Evolutionary conservation across 2,888 invertebrate species (phyloP).

Genomic region (Mechanitis messenoides): DNA sequence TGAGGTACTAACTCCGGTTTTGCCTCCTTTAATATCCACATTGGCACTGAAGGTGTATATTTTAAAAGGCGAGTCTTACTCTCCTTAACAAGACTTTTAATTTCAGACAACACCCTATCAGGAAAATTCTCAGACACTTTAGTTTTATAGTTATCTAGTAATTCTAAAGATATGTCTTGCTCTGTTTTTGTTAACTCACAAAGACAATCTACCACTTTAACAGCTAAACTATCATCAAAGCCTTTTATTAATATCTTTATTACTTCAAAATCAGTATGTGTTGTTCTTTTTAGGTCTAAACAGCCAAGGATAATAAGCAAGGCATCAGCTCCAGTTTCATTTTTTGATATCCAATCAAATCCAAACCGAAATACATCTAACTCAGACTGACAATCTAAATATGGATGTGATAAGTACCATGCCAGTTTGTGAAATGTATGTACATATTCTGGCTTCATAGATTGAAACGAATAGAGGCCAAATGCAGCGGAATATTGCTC

Average conservation of each 20-base stretch:
- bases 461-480: constrained; percentile 54
- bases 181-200: constrained; percentile 35
- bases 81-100: constrained; percentile 41
- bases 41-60: constrained; percentile 46
- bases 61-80: constrained; percentile 42
- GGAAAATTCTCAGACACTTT: constrained; percentile 45
- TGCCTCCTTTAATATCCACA: constrained; percentile 43
- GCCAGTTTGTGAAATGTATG: constrained; percentile 48
- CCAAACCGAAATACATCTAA: constrained; percentile 61
- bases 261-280: constrained; percentile 39
- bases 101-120: constrained; percentile 53
- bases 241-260: constrained; percentile 41
- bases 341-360: constrained; percentile 47
- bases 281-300: constrained; percentile 50
- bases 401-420: constrained; percentile 66
- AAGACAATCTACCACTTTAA: constrained; percentile 52
- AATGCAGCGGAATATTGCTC: constrained; percentile 46
- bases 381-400: constrained; percentile 50
- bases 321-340: constrained; percentile 50
- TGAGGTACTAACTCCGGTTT: constrained; percentile 44
- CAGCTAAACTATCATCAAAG: constrained; percentile 46
- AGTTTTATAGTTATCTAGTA: constrained; percentile 35
- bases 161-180: constrained; percentile 31
- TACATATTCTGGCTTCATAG: constrained; percentile 50
- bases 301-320: constrained; percentile 54